phyloP scores from a whole-genome alignment of 2,113 vertebrate genomes.

The Cariama cristata region DNA sequence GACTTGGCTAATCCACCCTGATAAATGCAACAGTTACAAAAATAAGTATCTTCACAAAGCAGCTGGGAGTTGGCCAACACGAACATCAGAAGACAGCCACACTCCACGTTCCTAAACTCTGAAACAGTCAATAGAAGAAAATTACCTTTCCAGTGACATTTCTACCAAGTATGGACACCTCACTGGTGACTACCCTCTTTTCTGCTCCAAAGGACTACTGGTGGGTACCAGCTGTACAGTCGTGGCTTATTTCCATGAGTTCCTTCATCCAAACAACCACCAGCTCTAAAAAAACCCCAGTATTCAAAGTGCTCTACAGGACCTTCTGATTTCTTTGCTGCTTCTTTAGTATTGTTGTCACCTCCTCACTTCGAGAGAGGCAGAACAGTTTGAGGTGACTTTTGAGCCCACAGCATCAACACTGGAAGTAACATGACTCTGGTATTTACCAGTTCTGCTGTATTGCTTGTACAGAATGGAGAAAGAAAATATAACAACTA shows the following conservation, averaged over 20 bases:
- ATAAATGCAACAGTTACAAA: conserved; percentile 74
- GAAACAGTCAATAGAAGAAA: neutral
- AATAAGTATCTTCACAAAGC: conserved; percentile 70
- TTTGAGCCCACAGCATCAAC: neutral
- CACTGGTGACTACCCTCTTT: neutral
- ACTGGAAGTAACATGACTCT: neutral
- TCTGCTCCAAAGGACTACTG: neutral
- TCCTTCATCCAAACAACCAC: neutral
- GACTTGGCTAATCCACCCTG: conserved; percentile 62
- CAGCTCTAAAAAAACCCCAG: neutral
- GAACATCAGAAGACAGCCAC: conserved; percentile 17
- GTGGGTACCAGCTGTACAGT: neutral
- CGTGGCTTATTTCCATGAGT: neutral
- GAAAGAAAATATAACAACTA: neutral
- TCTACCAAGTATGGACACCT: neutral
- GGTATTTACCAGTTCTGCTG: neutral
- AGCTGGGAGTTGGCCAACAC: conserved; percentile 19
- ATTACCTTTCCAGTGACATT: neutral
- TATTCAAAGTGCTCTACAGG: neutral
- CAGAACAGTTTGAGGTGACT: neutral
- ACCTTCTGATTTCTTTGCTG: neutral
- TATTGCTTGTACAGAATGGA: neutral
- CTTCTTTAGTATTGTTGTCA: neutral
- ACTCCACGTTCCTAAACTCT: neutral
- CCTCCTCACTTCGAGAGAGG: neutral